Conservation (phyloP, 30 jellyfish, hydroid and myxozoan genomes). For the Rhopilema esculentum region DNA sequence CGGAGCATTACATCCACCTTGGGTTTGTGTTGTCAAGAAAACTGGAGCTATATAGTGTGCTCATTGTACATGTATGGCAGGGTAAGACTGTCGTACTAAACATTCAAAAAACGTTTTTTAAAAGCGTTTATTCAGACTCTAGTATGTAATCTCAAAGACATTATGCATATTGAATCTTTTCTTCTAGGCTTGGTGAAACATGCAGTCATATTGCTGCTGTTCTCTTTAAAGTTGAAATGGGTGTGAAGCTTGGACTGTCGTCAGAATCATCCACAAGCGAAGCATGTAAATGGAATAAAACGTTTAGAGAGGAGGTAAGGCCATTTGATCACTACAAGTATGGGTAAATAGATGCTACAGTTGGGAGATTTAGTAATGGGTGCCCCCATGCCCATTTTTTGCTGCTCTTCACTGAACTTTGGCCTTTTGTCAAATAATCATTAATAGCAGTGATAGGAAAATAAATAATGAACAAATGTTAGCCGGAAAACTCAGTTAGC, state of each 20-base stretch:
- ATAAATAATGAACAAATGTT: too few species aligned
- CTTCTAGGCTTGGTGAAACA: constrained; percentile 66
- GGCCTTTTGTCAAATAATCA: too few species aligned
- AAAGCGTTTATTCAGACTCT: background rate
- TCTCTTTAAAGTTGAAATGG: constrained; percentile 47
- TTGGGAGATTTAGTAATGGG: too few species aligned
- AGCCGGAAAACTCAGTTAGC: too few species aligned
- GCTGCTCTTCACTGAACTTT: too few species aligned
- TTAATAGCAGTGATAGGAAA: too few species aligned
- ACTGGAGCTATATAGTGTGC: constrained; percentile 9
- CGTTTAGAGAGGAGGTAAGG: constrained; percentile 17
- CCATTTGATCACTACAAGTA: too few species aligned
- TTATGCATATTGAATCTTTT: background rate
- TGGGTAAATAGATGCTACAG: too few species aligned
- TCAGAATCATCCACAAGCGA: constrained; percentile 36
- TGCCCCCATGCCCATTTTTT: too few species aligned
- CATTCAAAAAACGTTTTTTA: background rate
- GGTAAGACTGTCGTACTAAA: background rate
- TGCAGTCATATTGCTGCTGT: constrained; percentile 71
- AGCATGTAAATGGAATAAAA: constrained; percentile 63
- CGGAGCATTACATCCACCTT: constrained; percentile 10
- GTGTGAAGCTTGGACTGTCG: constrained; percentile 47
- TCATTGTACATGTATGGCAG: constrained; percentile 21
- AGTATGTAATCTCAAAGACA: background rate
- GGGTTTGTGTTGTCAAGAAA: constrained; percentile 10